phyloP scores from a whole-genome alignment of 2,113 vertebrate species.

The Sardina pilchardus region DNA sequence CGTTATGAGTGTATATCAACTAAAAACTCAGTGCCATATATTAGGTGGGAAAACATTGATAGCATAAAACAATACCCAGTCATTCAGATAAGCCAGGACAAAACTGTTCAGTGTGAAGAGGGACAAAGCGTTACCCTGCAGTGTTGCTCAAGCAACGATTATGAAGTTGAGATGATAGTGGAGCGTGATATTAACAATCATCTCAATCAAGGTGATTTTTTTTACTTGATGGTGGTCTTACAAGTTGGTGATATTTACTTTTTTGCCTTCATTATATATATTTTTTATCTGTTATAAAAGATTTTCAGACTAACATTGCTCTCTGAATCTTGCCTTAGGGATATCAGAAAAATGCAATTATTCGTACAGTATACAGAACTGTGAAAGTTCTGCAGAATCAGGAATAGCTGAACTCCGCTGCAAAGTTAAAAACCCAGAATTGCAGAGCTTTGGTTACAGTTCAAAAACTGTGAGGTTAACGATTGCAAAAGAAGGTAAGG shows the following conservation, averaged over 20 bases:
- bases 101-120: not conserved
- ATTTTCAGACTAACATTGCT: not conserved
- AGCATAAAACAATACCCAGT: not conserved
- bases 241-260: not conserved
- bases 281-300: not conserved
- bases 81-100: not conserved
- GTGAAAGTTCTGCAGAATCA: not conserved
- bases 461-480: not conserved
- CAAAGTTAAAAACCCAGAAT: not conserved
- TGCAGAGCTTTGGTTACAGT: not conserved
- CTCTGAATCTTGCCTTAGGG: not conserved
- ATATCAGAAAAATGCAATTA: not conserved
- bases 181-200: not conserved
- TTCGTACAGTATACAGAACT: not conserved
- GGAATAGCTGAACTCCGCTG: not conserved
- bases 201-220: not conserved
- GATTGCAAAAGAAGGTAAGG: not conserved
- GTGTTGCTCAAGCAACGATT: not conserved
- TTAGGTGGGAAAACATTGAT: not conserved
- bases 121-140: not conserved
- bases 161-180: not conserved
- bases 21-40: not conserved
- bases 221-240: not conserved
- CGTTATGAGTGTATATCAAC: not conserved
- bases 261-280: not conserved